These are phyloP conservation scores for Buceros bicornis DNA, from an alignment of 2,797 vertebrate species.

Conservation along the genomic window DNA sequence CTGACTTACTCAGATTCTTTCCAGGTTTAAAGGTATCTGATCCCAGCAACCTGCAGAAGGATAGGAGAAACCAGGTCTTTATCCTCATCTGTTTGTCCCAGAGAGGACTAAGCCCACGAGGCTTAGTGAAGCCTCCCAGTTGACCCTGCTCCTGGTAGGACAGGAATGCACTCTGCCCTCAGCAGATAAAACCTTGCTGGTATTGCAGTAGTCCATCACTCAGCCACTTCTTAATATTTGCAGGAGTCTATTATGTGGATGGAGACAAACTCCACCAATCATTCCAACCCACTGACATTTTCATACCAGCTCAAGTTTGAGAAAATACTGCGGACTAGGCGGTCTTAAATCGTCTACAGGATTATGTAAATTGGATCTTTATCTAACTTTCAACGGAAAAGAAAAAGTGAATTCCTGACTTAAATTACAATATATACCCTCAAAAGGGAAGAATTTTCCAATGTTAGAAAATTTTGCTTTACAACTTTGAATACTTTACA, in stretches of 20 bases:
- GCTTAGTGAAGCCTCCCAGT: background rate
- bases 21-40: background rate
- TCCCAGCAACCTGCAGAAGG: background rate
- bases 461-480: background rate
- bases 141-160: background rate
- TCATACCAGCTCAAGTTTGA: background rate
- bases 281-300: background rate
- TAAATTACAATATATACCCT: background rate
- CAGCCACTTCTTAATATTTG: background rate
- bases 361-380: background rate
- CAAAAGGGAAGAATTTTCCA: background rate
- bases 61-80: background rate
- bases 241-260: background rate
- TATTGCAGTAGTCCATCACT: background rate
- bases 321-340: background rate
- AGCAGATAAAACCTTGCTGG: background rate
- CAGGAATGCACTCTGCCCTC: background rate
- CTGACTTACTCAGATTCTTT: background rate
- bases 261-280: background rate
- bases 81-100: background rate
- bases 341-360: background rate
- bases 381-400: background rate
- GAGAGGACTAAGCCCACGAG: background rate
- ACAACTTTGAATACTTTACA: background rate
- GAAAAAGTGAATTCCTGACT: background rate